Conservation (phyloP, 2,888 invertebrate genomes). For the Entomobrya multifasciata region DNA sequence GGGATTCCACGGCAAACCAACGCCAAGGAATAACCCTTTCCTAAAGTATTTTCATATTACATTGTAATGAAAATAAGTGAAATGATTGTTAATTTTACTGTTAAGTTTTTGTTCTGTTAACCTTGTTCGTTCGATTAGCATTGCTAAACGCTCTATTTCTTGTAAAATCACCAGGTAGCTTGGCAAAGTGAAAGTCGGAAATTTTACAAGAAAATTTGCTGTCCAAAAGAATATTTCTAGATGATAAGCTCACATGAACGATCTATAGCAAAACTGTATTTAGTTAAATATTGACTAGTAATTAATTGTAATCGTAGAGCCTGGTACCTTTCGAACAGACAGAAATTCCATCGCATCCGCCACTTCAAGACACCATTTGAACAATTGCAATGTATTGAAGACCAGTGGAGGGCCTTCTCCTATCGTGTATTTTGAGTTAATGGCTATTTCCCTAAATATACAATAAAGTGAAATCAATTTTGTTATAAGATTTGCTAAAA, state of each 20-base stretch:
- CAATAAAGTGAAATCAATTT: not conserved
- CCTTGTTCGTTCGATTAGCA: not conserved
- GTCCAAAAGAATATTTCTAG: constrained; percentile 49
- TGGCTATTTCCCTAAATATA: not conserved
- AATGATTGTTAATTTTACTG: not conserved
- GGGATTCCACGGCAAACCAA: constrained; percentile 45
- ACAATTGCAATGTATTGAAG: constrained; percentile 51
- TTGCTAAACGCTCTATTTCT: not conserved
- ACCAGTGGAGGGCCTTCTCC: not conserved
- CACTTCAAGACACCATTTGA: constrained; percentile 55
- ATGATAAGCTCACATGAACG: constrained; percentile 27
- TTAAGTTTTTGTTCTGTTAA: not conserved
- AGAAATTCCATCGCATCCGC: constrained; percentile 51
- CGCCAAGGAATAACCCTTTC: constrained; percentile 36
- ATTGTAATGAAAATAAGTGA: not conserved
- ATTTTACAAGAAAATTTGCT: constrained; percentile 27
- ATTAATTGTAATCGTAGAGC: not conserved
- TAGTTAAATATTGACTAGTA: too few species aligned
- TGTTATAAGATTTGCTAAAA: too few species aligned
- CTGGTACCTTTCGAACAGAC: constrained; percentile 32
- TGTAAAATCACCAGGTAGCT: constrained; percentile 1
- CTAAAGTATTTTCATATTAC: not conserved
- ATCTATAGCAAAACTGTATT: not conserved
- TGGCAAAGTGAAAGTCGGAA: constrained; percentile 46
- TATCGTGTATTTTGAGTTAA: not conserved